A percentile compares a stretch with the other conserved stretches of the same genome.
These are phyloP conservation scores for Geophilus truncorum DNA, from an alignment of 2,888 invertebrate species.

Conservation along the genomic window DNA sequence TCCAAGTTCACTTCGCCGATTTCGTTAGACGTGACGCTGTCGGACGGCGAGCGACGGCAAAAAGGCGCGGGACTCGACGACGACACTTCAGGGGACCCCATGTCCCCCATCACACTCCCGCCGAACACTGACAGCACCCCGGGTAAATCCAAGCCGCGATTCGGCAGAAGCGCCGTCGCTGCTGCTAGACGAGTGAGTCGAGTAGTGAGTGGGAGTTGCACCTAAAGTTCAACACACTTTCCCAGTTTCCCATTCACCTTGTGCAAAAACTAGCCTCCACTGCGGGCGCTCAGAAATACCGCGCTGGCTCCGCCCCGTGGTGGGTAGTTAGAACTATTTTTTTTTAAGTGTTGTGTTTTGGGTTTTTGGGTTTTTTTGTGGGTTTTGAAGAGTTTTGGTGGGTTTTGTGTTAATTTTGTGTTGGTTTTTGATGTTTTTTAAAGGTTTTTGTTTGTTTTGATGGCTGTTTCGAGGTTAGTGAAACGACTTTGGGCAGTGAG, in stretches of 20 bases:
- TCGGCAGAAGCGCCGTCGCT: no score
- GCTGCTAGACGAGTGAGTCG: background rate
- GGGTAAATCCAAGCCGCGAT: background rate
- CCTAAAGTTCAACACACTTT: slow-evolving; percentile 37
- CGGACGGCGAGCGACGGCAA: slow-evolving; percentile 40
- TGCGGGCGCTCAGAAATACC: background rate
- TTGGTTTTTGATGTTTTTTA: background rate
- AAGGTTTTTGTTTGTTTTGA: background rate
- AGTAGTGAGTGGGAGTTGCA: background rate
- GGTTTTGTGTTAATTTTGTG: no score
- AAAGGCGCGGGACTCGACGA: slow-evolving; percentile 55
- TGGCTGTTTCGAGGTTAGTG: background rate
- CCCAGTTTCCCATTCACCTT: slow-evolving; percentile 37
- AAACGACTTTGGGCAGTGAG: slow-evolving; percentile 1
- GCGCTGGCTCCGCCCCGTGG: background rate
- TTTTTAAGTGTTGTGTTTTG: background rate
- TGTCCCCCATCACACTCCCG: slow-evolving; percentile 48
- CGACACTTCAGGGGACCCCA: slow-evolving; percentile 69
- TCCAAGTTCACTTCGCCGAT: slow-evolving; percentile 68
- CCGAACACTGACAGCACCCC: background rate
- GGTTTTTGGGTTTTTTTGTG: background rate
- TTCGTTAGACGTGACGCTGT: slow-evolving; percentile 62
- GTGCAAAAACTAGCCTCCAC: background rate
- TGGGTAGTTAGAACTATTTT: background rate
- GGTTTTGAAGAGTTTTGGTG: no score